Conservation (phyloP, 2,888 invertebrate species). For the Pollenia angustigena region DNA sequence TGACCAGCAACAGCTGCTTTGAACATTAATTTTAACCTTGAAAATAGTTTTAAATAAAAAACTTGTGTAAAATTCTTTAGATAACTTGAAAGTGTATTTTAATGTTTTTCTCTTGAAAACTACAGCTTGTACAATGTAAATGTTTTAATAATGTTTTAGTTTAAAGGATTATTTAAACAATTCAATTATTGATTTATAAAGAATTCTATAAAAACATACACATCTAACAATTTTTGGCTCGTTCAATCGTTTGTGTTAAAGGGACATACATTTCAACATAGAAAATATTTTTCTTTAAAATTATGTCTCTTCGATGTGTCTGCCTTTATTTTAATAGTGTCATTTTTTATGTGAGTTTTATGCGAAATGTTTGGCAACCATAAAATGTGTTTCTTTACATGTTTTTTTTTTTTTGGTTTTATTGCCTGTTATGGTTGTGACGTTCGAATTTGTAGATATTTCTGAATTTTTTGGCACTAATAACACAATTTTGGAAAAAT, state of each 20-base stretch:
- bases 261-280: slow-evolving; percentile 3
- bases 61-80: slow-evolving; percentile 30
- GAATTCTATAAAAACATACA: not conserved
- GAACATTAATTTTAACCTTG: slow-evolving; percentile 50
- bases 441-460: not conserved
- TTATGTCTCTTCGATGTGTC: slow-evolving; percentile 47
- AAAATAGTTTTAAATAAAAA: slow-evolving; percentile 41
- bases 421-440: slow-evolving; percentile 52
- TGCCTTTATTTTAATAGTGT: slow-evolving; percentile 1
- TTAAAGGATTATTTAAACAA: slow-evolving; percentile 17
- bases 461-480: slow-evolving; percentile 44
- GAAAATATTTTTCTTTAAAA: not conserved
- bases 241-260: slow-evolving; percentile 9
- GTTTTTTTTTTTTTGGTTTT: slow-evolving; percentile 11
- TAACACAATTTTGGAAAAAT: slow-evolving; percentile 31
- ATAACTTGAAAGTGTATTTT: slow-evolving; percentile 26
- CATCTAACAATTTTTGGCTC: slow-evolving; percentile 24
- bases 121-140: slow-evolving; percentile 3
- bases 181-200: slow-evolving; percentile 47
- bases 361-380: slow-evolving; percentile 66
- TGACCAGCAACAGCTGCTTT: slow-evolving; percentile 59
- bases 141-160: not conserved
- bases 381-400: slow-evolving; percentile 39
- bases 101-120: slow-evolving; percentile 6
- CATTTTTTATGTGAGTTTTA: slow-evolving; percentile 52